Evolutionary conservation across 2,113 vertebrate species (phyloP).

Genomic region (Microtus richardsoni): DNA sequence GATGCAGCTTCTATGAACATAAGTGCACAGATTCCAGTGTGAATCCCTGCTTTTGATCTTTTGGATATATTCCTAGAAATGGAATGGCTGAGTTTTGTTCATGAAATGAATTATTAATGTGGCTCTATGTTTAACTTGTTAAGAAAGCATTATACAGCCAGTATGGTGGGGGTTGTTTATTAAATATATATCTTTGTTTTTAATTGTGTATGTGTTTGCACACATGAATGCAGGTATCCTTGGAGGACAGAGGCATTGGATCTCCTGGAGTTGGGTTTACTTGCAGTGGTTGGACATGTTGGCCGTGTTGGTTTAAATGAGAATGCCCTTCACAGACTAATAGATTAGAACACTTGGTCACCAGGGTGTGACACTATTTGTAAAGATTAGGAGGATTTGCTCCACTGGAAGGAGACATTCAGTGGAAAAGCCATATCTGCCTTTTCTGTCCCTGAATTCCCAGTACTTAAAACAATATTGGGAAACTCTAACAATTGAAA

Average conservation of each 20-base stretch:
- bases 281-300: neutral
- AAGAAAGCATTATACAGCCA: neutral
- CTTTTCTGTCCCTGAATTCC: neutral
- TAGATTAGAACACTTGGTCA: neutral
- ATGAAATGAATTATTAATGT: neutral
- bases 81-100: neutral
- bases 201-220: neutral
- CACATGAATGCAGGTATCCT: neutral
- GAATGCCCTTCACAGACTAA: neutral
- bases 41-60: neutral
- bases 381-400: neutral
- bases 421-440: neutral
- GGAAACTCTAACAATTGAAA: neutral
- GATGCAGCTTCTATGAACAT: neutral
- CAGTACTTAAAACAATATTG: neutral
- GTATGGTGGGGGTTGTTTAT: neutral
- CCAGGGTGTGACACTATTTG: neutral
- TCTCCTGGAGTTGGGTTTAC: neutral
- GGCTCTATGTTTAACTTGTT: constrained; percentile 20
- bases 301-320: neutral
- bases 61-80: neutral
- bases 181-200: neutral
- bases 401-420: neutral
- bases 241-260: neutral
- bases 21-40: neutral